Evolutionary conservation across 1,140 invertebrate genomes (phyloP).

Genomic region (Conopomorpha cramerella): DNA sequence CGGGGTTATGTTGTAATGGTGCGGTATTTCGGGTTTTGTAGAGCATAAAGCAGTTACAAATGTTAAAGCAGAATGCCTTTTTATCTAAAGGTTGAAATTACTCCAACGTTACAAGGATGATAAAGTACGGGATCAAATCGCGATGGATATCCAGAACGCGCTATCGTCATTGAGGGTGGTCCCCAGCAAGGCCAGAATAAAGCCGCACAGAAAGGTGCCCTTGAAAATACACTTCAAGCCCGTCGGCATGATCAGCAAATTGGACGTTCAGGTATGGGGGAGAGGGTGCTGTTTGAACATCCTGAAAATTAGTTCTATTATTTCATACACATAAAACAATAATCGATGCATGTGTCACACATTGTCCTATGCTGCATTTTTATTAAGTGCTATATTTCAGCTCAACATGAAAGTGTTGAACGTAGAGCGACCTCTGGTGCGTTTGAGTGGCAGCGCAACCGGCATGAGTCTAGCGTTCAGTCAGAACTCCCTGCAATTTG

Average conservation of each 20-base stretch:
- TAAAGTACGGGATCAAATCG: slow-evolving; percentile 29
- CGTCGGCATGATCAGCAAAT: slow-evolving; percentile 34
- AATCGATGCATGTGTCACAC: too few relatives aligned
- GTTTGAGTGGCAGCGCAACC: slow-evolving; percentile 33
- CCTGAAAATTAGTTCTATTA: slow-evolving; percentile 1
- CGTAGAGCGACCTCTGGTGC: slow-evolving; percentile 29
- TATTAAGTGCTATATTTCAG: slow-evolving; percentile 11
- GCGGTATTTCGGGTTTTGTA: too few relatives aligned
- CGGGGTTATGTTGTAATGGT: too few relatives aligned
- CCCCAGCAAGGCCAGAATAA: slow-evolving; percentile 33
- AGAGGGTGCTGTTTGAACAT: background rate
- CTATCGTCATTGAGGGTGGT: slow-evolving; percentile 40
- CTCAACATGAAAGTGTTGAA: slow-evolving; percentile 42
- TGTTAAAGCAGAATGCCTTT: too few relatives aligned
- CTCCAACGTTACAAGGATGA: slow-evolving; percentile 33
- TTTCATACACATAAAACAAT: too few relatives aligned
- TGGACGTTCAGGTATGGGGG: slow-evolving; percentile 40
- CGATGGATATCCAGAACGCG: slow-evolving; percentile 33
- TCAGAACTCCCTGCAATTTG: slow-evolving; percentile 42
- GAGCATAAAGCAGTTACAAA: too few relatives aligned
- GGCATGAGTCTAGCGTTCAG: slow-evolving; percentile 39
- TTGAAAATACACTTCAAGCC: slow-evolving; percentile 48
- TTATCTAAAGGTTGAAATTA: slow-evolving; percentile 23
- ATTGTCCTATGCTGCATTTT: background rate
- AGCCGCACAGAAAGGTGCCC: slow-evolving; percentile 32